Evolutionary conservation across 2,888 invertebrate genomes (phyloP).

Genomic region (Agrochola litura): DNA sequence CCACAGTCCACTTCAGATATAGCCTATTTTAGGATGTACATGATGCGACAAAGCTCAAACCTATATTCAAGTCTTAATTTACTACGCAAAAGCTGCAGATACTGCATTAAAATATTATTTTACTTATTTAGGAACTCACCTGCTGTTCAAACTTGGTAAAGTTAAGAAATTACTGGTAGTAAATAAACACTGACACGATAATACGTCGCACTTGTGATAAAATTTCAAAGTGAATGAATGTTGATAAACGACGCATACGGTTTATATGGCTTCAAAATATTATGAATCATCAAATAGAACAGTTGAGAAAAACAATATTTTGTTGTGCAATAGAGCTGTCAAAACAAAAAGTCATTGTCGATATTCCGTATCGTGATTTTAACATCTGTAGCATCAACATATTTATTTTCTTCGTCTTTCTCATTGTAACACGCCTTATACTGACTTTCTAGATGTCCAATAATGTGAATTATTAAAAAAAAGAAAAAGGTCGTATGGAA

Average conservation of each 20-base stretch:
- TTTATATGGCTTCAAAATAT: constrained; percentile 72
- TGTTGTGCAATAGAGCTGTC: constrained; percentile 78
- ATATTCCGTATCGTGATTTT: background rate
- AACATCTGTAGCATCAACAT: background rate
- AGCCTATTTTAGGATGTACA: background rate
- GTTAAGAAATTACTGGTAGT: constrained; percentile 17
- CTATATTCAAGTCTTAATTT: background rate
- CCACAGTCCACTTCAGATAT: constrained; percentile 18
- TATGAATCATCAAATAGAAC: constrained; percentile 80
- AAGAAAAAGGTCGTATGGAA: background rate
- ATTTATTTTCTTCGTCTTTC: background rate
- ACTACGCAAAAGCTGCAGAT: constrained; percentile 16
- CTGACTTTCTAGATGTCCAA: background rate
- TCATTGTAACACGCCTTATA: background rate
- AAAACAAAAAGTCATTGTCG: constrained; percentile 72
- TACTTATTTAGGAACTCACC: constrained; percentile 30
- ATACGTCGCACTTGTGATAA: constrained; percentile 57
- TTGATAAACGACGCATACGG: constrained; percentile 61
- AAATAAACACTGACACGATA: constrained; percentile 46
- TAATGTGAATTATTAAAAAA: background rate
- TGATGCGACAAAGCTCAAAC: background rate
- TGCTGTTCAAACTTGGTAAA: constrained; percentile 19
- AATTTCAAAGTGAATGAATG: constrained; percentile 73
- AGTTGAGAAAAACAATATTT: constrained; percentile 74
- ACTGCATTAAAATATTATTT: background rate